Evolutionary conservation across 2,113 vertebrate genomes (phyloP).

Genomic region (Psephotus haematonotus): DNA sequence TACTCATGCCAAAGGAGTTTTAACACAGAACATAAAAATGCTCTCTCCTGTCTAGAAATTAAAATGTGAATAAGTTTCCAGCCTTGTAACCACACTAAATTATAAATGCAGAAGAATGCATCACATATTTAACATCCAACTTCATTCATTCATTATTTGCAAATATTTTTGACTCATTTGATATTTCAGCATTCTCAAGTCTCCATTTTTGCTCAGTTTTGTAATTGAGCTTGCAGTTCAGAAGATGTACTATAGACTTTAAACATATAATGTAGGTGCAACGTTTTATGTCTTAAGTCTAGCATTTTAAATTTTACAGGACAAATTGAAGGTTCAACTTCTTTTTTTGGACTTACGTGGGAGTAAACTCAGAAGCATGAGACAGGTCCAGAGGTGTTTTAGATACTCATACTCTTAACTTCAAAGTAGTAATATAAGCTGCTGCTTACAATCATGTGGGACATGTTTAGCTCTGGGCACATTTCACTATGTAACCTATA

Average conservation of each 20-base stretch:
- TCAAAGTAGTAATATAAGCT: slow-evolving; percentile 53
- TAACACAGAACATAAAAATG: slow-evolving; percentile 30
- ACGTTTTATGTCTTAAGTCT: not conserved
- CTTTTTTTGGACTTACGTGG: not conserved
- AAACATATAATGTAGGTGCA: not conserved
- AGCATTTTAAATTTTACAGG: not conserved
- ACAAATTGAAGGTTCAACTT: not conserved
- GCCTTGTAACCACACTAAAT: not conserved
- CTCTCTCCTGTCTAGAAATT: slow-evolving; percentile 23
- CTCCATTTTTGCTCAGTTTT: not conserved
- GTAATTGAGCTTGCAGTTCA: not conserved
- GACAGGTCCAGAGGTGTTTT: slow-evolving; percentile 44
- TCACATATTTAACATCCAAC: slow-evolving; percentile 19
- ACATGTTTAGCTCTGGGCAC: slow-evolving; percentile 47
- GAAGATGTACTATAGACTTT: not conserved
- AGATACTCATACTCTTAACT: slow-evolving; percentile 16
- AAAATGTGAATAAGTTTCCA: slow-evolving; percentile 20
- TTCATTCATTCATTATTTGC: not conserved
- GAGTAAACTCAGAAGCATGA: not conserved
- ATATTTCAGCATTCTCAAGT: not conserved
- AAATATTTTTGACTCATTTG: slow-evolving; percentile 1
- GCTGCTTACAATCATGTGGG: slow-evolving; percentile 21
- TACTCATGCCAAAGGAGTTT: not conserved
- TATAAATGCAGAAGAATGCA: slow-evolving; percentile 23
- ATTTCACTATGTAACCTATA: slow-evolving; percentile 46